Conservation (phyloP, 2,113 vertebrate genomes). For the Columba livia region DNA sequence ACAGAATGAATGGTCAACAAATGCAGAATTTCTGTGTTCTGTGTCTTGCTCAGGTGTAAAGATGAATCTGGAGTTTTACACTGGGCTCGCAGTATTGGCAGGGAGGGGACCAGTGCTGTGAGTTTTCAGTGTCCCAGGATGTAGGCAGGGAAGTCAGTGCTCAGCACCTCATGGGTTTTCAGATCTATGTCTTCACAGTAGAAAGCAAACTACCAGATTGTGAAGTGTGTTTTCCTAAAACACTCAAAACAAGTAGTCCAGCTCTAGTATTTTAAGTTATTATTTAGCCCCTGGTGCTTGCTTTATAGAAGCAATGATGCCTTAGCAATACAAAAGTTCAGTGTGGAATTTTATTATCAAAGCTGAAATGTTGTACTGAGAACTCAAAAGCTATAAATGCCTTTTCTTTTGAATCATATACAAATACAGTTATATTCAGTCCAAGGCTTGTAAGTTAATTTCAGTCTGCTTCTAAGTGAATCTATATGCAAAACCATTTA, state of each 20-base stretch:
- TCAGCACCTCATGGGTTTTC: neutral
- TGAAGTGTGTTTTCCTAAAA: neutral
- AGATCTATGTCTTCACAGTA: neutral
- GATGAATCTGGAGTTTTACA: neutral
- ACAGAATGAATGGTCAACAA: neutral
- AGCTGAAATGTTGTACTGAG: neutral
- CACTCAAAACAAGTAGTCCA: neutral
- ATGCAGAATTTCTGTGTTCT: neutral
- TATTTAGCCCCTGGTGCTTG: neutral
- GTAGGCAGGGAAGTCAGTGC: neutral
- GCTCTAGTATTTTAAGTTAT: neutral
- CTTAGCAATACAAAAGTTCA: neutral
- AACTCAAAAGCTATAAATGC: neutral
- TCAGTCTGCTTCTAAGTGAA: neutral
- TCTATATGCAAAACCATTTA: neutral
- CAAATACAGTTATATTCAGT: neutral
- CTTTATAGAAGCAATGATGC: neutral
- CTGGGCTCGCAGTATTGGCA: neutral
- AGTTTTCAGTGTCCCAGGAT: neutral
- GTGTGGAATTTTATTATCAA: neutral
- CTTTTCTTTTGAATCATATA: neutral
- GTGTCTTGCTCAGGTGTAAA: neutral
- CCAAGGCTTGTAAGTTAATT: neutral
- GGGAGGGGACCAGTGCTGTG: neutral
- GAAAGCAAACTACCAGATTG: neutral